These are phyloP conservation scores for Copidosoma floridanum DNA, from an alignment of 1,140 invertebrate species.

Conservation along the genomic window DNA sequence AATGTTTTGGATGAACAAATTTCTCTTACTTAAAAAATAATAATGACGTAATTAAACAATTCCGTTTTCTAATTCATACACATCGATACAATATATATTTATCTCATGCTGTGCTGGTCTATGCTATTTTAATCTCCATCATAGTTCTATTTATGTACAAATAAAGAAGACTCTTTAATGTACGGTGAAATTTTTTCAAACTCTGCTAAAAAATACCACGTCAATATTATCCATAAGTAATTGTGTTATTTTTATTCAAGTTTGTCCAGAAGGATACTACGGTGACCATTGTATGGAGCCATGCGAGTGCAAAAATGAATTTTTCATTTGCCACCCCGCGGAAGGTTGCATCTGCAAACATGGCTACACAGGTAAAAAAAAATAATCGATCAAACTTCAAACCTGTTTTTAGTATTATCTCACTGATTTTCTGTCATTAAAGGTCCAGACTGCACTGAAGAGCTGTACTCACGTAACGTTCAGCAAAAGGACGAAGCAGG, in stretches of 20 bases:
- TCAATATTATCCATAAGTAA: no score
- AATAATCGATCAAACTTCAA: not conserved
- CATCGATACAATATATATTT: no score
- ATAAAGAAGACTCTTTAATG: no score
- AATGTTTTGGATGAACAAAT: no score
- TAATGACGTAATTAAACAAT: no score
- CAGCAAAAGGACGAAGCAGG: constrained; percentile 44
- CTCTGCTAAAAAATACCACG: no score
- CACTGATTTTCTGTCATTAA: constrained; percentile 19
- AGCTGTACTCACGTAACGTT: constrained; percentile 44
- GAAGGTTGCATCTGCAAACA: constrained; percentile 78
- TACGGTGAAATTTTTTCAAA: no score
- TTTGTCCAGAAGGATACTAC: constrained; percentile 87
- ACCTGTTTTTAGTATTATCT: not conserved
- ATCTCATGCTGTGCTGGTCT: no score
- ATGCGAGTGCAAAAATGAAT: constrained; percentile 72
- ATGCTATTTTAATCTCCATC: no score
- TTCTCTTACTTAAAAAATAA: no score
- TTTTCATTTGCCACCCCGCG: constrained; percentile 77
- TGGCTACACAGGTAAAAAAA: constrained; percentile 65
- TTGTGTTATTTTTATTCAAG: constrained; percentile 52
- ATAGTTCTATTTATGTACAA: no score
- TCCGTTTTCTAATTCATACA: no score
- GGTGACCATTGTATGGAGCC: constrained; percentile 83
- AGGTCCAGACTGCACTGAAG: constrained; percentile 59